Evolutionary conservation across 2,113 vertebrate species (phyloP).

Genomic region (Rhadina sibilatrix): DNA sequence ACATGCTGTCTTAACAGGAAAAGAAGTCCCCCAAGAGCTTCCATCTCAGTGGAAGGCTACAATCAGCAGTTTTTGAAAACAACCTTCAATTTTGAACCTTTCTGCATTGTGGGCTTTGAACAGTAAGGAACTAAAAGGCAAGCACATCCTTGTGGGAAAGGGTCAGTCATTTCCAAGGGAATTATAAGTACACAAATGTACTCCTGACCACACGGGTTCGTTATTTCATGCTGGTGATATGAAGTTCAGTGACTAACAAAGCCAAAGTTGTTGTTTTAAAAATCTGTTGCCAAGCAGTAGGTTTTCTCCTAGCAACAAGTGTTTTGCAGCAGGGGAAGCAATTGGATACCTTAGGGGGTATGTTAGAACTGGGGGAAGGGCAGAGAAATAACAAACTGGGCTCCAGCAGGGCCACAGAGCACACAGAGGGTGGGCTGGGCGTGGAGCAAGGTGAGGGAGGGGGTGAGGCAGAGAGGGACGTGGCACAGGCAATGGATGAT

Average conservation of each 20-base stretch:
- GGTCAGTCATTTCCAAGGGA: background rate
- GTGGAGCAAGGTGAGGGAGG: background rate
- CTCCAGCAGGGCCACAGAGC: fast-evolving
- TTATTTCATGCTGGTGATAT: background rate
- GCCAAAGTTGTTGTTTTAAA: slow-evolving; percentile 46
- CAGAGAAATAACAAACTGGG: background rate
- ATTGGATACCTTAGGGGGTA: background rate
- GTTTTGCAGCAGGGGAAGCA: slow-evolving; percentile 42
- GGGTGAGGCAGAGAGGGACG: background rate
- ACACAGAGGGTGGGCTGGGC: background rate
- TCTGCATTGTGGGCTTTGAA: background rate
- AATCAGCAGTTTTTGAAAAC: background rate
- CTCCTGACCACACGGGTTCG: background rate
- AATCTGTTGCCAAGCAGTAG: slow-evolving; percentile 49
- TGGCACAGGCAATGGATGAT: background rate
- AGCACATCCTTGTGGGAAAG: background rate
- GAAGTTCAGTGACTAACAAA: slow-evolving; percentile 35
- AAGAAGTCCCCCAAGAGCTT: background rate
- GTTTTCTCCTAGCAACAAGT: slow-evolving; percentile 59
- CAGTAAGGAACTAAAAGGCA: background rate
- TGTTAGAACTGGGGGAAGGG: background rate
- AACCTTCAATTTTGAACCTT: background rate
- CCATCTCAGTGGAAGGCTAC: background rate
- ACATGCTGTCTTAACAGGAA: background rate
- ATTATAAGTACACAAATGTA: background rate